Evolutionary conservation across 2,888 invertebrate genomes (phyloP).

Genomic region (Melieria omissa): DNA sequence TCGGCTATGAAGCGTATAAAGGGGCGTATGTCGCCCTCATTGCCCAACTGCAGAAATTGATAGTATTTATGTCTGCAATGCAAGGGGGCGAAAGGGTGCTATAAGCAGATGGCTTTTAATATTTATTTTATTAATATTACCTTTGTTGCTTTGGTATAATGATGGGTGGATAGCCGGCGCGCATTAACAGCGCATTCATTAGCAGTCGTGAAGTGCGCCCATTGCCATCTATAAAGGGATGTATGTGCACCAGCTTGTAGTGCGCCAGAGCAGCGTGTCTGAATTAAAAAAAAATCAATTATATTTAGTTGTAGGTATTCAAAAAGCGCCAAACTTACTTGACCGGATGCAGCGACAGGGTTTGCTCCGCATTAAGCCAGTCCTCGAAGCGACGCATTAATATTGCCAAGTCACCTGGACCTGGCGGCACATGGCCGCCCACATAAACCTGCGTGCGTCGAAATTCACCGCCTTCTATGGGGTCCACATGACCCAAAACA

Average conservation of each 20-base stretch:
- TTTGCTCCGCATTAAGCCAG: conserved; percentile 93
- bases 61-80: conserved; percentile 79
- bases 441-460: conserved; percentile 93
- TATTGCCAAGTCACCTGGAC: conserved; percentile 81
- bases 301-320: neutral
- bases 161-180: conserved; percentile 95
- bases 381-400: conserved; percentile 90
- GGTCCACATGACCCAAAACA: conserved; percentile 95
- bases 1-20: conserved; percentile 96
- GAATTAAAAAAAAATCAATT: neutral
- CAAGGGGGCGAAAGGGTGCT: neutral
- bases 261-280: conserved; percentile 96
- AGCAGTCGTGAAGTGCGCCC: conserved; percentile 93
- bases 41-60: conserved; percentile 88
- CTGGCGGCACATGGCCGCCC: conserved; percentile 93
- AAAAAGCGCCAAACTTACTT: conserved; percentile 67
- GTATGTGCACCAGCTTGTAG: conserved; percentile 96
- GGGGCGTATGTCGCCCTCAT: conserved; percentile 93
- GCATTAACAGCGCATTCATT: conserved; percentile 96
- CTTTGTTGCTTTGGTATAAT: conserved; percentile 89
- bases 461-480: conserved; percentile 88
- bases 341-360: conserved; percentile 87
- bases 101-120: neutral
- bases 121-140: conserved; percentile 49
- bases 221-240: conserved; percentile 97